These are phyloP conservation scores for Peucedramus taeniatus DNA, from an alignment of 2,113 vertebrate genomes.

Conservation along the genomic window DNA sequence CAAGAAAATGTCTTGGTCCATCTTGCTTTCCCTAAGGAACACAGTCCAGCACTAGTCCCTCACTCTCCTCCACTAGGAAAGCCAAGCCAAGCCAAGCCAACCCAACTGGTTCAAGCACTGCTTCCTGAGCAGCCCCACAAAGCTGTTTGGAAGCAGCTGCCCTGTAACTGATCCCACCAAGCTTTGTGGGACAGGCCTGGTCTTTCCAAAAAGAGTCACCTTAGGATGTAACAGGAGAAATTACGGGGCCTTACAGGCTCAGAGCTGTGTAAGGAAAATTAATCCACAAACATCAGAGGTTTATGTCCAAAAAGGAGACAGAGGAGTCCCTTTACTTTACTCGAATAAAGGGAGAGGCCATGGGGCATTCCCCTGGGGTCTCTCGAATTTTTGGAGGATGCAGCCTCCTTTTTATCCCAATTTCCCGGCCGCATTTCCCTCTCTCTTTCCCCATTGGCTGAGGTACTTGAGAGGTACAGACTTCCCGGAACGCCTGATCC, in stretches of 20 bases:
- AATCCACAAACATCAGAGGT: no score
- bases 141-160: neutral
- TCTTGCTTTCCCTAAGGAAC: neutral
- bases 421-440: no score
- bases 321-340: no score
- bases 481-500: no score
- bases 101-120: neutral
- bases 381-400: no score
- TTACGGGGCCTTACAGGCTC: neutral
- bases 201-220: slow-evolving; percentile 19
- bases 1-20: neutral
- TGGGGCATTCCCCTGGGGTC: no score
- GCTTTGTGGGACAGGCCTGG: neutral
- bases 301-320: no score
- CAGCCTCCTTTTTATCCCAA: no score
- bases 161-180: neutral
- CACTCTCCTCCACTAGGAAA: neutral
- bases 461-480: no score
- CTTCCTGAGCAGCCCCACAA: neutral
- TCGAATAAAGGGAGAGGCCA: no score
- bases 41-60: neutral
- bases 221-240: slow-evolving; percentile 30
- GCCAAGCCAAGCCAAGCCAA: neutral
- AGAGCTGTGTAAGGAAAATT: no score
- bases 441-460: no score